phyloP scores from a whole-genome alignment of 2,113 vertebrate species.

The Chrysemys picta region DNA sequence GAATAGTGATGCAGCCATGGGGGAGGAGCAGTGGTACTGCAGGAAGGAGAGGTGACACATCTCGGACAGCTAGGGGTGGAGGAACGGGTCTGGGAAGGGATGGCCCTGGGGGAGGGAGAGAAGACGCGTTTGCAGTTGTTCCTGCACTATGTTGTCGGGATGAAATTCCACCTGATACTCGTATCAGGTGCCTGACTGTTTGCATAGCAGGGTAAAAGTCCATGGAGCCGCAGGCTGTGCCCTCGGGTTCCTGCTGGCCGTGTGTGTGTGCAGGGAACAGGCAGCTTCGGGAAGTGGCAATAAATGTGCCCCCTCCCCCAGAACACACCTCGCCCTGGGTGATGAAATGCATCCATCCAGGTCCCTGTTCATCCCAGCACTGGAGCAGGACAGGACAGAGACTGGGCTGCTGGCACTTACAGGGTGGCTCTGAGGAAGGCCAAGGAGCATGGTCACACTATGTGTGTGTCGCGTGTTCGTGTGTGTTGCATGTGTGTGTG shows the following conservation, averaged over 20 bases:
- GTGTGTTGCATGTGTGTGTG: not conserved
- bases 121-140: slow-evolving; percentile 16
- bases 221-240: slow-evolving; percentile 5
- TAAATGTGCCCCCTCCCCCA: slow-evolving; percentile 60
- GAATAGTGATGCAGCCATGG: not conserved
- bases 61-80: not conserved
- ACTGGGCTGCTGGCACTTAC: not conserved
- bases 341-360: slow-evolving; percentile 20
- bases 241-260: slow-evolving; percentile 23
- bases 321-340: slow-evolving; percentile 20
- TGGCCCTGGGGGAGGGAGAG: not conserved
- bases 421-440: not conserved
- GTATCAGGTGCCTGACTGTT: slow-evolving; percentile 67
- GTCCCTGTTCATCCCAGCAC: not conserved
- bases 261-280: slow-evolving; percentile 67
- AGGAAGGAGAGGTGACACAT: not conserved
- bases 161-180: slow-evolving; percentile 65
- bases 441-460: not conserved
- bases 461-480: not conserved
- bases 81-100: too few relatives aligned
- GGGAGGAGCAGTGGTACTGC: not conserved
- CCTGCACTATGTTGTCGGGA: slow-evolving; percentile 53
- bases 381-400: not conserved
- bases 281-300: slow-evolving; percentile 52
- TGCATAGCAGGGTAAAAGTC: slow-evolving; percentile 73